Evolutionary conservation across 2,113 vertebrate genomes (phyloP).

Genomic region (Perca flavescens): DNA sequence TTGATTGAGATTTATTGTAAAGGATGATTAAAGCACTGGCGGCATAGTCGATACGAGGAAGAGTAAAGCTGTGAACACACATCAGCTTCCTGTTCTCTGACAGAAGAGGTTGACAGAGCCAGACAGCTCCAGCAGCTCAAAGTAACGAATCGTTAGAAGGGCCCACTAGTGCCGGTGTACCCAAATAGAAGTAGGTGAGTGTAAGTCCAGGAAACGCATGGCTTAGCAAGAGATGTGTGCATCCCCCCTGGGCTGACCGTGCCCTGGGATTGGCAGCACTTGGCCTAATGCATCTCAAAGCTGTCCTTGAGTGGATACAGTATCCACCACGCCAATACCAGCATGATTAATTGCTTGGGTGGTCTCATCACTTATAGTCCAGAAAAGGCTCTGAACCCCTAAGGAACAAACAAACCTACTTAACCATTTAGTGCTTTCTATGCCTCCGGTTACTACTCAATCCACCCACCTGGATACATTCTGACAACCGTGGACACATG

Average conservation of each 20-base stretch:
- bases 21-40: constrained; percentile 75
- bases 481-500: constrained; percentile 58
- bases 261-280: constrained; percentile 65
- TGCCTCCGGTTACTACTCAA: constrained; percentile 69
- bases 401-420: constrained; percentile 76
- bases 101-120: constrained; percentile 54
- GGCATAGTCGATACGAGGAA: constrained; percentile 60
- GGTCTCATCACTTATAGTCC: constrained; percentile 70
- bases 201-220: constrained; percentile 24
- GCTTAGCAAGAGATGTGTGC: constrained; percentile 37
- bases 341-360: constrained; percentile 75
- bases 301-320: constrained; percentile 74
- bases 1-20: constrained; percentile 81
- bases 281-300: constrained; percentile 72
- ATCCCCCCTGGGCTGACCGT: constrained; percentile 30
- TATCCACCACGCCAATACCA: constrained; percentile 75
- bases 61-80: constrained; percentile 51
- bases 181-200: constrained; percentile 48
- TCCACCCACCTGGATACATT: constrained; percentile 72
- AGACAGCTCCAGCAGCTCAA: constrained; percentile 38
- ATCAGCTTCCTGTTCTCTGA: constrained; percentile 65
- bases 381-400: constrained; percentile 61
- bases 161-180: constrained; percentile 1
- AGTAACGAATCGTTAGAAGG: constrained; percentile 52
- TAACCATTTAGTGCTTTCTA: constrained; percentile 73